phyloP scores from a whole-genome alignment of 2,888 invertebrate species.

The Eulithis testata region DNA sequence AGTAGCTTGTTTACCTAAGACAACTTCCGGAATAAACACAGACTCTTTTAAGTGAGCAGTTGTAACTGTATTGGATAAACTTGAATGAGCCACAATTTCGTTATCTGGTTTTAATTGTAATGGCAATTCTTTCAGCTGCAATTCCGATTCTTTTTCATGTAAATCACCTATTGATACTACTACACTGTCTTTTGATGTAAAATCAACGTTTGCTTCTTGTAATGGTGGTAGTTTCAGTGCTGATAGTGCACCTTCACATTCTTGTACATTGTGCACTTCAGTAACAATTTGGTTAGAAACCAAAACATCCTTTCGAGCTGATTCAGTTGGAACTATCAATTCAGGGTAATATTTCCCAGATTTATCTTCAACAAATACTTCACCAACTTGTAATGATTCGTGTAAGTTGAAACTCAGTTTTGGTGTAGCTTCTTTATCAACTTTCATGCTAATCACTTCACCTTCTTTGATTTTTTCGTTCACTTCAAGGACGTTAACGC shows the following conservation, averaged over 20 bases:
- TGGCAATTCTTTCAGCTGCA: slow-evolving; percentile 68
- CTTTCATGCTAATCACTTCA: slow-evolving; percentile 72
- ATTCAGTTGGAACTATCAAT: slow-evolving; percentile 91
- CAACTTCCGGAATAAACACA: slow-evolving; percentile 76
- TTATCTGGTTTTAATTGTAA: slow-evolving; percentile 59
- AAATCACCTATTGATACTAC: slow-evolving; percentile 80
- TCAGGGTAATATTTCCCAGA: slow-evolving; percentile 92
- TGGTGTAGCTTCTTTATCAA: slow-evolving; percentile 81
- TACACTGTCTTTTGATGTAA: slow-evolving; percentile 86
- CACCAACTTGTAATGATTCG: slow-evolving; percentile 87
- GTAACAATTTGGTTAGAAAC: slow-evolving; percentile 87
- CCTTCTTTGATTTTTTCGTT: slow-evolving; percentile 86
- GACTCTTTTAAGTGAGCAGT: slow-evolving; percentile 88
- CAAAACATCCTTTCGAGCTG: slow-evolving; percentile 86
- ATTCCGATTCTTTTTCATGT: slow-evolving; percentile 87
- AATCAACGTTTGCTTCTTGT: slow-evolving; percentile 85
- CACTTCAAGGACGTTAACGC: slow-evolving; percentile 87
- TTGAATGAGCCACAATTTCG: slow-evolving; percentile 72
- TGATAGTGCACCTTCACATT: slow-evolving; percentile 87
- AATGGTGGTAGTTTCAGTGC: slow-evolving; percentile 84
- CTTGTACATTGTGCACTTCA: slow-evolving; percentile 87
- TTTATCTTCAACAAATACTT: slow-evolving; percentile 88
- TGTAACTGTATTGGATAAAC: slow-evolving; percentile 85
- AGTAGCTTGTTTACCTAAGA: slow-evolving; percentile 82
- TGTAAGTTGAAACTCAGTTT: slow-evolving; percentile 86